A percentile compares a stretch with the other conserved stretches of the same genome.
phyloP scores from a whole-genome alignment of 2,888 invertebrate species.

The Dione vanillae region DNA sequence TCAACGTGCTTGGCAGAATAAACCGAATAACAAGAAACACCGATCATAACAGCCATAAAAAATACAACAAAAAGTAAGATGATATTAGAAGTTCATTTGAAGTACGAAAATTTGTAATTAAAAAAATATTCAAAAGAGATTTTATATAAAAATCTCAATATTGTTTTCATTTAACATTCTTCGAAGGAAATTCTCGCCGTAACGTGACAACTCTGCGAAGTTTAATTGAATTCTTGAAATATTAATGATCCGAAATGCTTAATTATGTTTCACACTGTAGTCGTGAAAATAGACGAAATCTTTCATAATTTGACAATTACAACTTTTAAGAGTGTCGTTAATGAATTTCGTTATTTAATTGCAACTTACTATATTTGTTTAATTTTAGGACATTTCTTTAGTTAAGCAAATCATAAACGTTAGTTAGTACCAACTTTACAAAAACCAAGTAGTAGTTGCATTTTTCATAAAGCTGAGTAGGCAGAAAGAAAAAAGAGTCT shows the following conservation, averaged over 20 bases:
- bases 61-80: neutral
- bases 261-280: slow-evolving; percentile 28
- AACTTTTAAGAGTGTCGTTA: neutral
- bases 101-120: slow-evolving; percentile 9
- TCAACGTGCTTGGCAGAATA: too few species aligned
- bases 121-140: slow-evolving; percentile 19
- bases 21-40: too few species aligned
- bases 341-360: neutral
- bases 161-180: slow-evolving; percentile 25
- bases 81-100: neutral
- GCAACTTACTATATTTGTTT: too few species aligned
- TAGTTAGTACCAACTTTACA: too few species aligned
- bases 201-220: slow-evolving; percentile 29
- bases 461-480: too few species aligned
- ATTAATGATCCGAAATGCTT: slow-evolving; percentile 29
- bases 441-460: too few species aligned
- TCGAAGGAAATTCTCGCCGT: slow-evolving; percentile 3
- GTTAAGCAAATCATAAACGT: too few species aligned
- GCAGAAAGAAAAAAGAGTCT: too few species aligned
- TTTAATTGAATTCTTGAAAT: slow-evolving; percentile 35
- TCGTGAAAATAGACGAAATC: slow-evolving; percentile 21
- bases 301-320: slow-evolving; percentile 24
- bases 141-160: slow-evolving; percentile 14
- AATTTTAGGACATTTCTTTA: too few species aligned
- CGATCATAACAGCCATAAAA: too few species aligned